These are phyloP conservation scores for Fragum sueziense DNA, from an alignment of 2,888 invertebrate species.

Conservation along the genomic window DNA sequence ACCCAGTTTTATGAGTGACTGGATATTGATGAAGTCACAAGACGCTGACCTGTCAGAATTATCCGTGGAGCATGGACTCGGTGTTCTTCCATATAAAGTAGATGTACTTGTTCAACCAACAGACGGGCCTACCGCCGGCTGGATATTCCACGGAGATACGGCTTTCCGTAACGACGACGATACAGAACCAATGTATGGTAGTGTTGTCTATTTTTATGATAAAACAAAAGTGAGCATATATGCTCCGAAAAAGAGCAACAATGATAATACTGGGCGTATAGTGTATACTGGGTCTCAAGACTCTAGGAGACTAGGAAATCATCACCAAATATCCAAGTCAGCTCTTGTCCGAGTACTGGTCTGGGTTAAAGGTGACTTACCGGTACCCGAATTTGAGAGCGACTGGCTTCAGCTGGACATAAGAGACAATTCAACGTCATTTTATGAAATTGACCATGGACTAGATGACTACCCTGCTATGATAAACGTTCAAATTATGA, in stretches of 20 bases:
- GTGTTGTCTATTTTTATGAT: constrained; percentile 50
- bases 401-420: constrained; percentile 33
- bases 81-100: constrained; percentile 41
- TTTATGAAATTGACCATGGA: constrained; percentile 23
- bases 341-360: constrained; percentile 37
- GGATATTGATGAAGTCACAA: constrained; percentile 45
- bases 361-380: constrained; percentile 28
- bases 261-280: constrained; percentile 17
- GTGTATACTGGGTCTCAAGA: constrained; percentile 29
- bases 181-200: constrained; percentile 18
- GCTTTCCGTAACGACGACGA: constrained; percentile 47
- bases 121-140: constrained; percentile 34
- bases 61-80: constrained; percentile 32
- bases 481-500: constrained; percentile 30
- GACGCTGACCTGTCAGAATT: background rate
- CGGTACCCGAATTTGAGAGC: constrained; percentile 23
- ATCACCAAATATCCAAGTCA: constrained; percentile 21
- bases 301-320: constrained; percentile 15
- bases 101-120: constrained; percentile 43
- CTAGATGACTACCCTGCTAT: constrained; percentile 32
- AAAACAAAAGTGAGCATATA: constrained; percentile 35
- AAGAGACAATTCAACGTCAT: constrained; percentile 12
- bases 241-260: constrained; percentile 36
- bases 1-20: constrained; percentile 44
- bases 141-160: constrained; percentile 44